These are phyloP conservation scores for Nanorana parkeri DNA, from an alignment of 2,113 vertebrate genomes.

Conservation along the genomic window DNA sequence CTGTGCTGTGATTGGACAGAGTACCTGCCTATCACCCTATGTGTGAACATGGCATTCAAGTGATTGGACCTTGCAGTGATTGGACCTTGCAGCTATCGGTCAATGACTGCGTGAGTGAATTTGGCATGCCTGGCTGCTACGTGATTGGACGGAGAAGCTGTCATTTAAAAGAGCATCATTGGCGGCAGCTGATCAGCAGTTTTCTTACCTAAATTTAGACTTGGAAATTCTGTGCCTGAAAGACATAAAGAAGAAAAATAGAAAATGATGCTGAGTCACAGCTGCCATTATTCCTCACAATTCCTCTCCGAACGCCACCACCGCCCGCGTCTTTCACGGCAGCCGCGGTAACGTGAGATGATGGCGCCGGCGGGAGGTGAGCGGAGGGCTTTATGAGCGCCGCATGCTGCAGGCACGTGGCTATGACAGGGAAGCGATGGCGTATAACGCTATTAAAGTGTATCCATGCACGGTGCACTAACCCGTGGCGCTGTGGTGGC, in stretches of 20 bases:
- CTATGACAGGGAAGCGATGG: too few relatives aligned
- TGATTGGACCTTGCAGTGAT: too few relatives aligned
- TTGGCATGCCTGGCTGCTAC: neutral
- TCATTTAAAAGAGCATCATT: too few relatives aligned
- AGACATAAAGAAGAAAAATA: slow-evolving; percentile 78
- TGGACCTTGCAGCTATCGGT: too few relatives aligned
- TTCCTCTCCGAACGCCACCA: neutral
- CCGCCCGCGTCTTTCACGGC: slow-evolving; percentile 11
- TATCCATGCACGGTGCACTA: too few relatives aligned
- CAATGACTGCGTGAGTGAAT: neutral
- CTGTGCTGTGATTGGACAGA: neutral
- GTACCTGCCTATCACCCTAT: neutral
- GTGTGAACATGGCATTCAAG: neutral
- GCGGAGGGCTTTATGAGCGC: neutral
- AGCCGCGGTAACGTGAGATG: neutral
- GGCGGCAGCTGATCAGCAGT: slow-evolving; percentile 55
- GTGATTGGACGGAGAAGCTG: neutral
- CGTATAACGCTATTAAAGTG: too few relatives aligned
- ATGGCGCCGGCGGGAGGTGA: neutral
- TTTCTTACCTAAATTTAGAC: slow-evolving; percentile 99
- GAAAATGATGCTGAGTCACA: slow-evolving; percentile 62
- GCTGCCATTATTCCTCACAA: neutral
- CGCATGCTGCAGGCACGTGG: neutral
- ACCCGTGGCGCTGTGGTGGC: too few relatives aligned
- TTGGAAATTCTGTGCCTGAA: slow-evolving; percentile 99